Evolutionary conservation across 2,888 invertebrate species (phyloP), one percentile per base, ranked within the genome.

Genomic region (Clanis bilineata): DNA sequence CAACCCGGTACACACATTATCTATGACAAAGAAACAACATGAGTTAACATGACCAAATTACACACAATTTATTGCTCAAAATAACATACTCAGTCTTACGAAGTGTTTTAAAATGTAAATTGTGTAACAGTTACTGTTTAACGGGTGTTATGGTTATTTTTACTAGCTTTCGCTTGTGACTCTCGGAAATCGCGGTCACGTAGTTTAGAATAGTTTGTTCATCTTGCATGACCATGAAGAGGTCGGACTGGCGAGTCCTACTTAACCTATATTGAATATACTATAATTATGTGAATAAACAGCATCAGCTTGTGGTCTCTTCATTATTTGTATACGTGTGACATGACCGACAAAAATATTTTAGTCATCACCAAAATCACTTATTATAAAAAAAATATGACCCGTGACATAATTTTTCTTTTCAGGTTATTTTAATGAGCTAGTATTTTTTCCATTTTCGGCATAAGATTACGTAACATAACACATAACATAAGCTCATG

Each of bases 21-120:
- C 68, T 65, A 65, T 18, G 38, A 51, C 58, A 51, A 41, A 21
- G 44, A 63, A 61, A 63, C 70, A 68, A n/a, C n/a, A n/a, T n/a
- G n/a, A n/a, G n/a, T n/a, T 70, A 68, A 74, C 23, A 68, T 74
- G 76, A 70, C 69, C 70, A 75, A 69, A 76, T 71, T 72, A 74
- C 71, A 69, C 61, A 70, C 61, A 66, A 72, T 77, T 76, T 77
- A 77, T 74, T 69, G 67, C 72, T 70, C 68, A 41, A 39, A 36
- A 36, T 56, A 23, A 22, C 39, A 56, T n/a, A 10, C 38, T 58
- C 38, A 61, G 59, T 57, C 62, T 51, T 65, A 68, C 67, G 66
- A 64, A 64, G 64, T 60, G 63, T 64, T 68, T 66, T 58, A 61
- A 62, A 66, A 69, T 65, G 62, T 70, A 60, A 70, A 72, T 68